Evolutionary conservation across 2,113 vertebrate genomes (phyloP).

Genomic region (Sprattus sprattus): DNA sequence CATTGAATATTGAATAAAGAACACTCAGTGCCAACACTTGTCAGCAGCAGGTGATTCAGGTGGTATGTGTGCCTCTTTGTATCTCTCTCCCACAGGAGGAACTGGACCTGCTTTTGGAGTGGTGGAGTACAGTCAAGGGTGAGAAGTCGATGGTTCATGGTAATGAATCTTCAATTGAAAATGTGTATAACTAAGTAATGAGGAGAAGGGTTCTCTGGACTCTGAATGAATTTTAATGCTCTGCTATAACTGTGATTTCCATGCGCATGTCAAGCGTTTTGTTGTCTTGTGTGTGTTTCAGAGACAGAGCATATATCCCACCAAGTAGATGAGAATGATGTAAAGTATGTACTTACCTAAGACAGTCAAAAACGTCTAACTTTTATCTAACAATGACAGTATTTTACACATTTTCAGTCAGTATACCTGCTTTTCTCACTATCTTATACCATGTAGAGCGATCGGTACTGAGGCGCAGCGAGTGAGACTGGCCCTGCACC

Average conservation of each 20-base stretch:
- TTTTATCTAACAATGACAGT: background rate
- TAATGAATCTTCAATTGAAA: background rate
- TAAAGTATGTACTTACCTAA: background rate
- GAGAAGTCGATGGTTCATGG: slow-evolving; percentile 23
- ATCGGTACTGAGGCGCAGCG: slow-evolving; percentile 22
- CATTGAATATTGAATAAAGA: background rate
- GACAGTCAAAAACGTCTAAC: background rate
- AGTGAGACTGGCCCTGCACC: slow-evolving; percentile 32
- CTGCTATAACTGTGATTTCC: too few relatives aligned
- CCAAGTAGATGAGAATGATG: background rate
- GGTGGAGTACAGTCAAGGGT: background rate
- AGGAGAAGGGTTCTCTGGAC: too few relatives aligned
- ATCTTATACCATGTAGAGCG: slow-evolving; percentile 9
- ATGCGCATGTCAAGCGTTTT: background rate
- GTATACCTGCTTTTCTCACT: background rate
- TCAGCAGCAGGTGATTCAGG: too few relatives aligned
- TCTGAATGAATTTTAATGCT: too few relatives aligned
- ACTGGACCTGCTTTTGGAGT: background rate
- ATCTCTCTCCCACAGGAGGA: slow-evolving; percentile 30
- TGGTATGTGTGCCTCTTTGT: background rate
- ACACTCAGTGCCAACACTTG: background rate
- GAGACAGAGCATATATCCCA: background rate
- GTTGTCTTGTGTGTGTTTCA: background rate
- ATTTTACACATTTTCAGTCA: background rate
- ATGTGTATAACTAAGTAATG: too few relatives aligned